A percentile compares a stretch with the other conserved stretches of the same genome.
Conservation (phyloP, 2,888 invertebrate genomes). For the Tholera decimalis region DNA sequence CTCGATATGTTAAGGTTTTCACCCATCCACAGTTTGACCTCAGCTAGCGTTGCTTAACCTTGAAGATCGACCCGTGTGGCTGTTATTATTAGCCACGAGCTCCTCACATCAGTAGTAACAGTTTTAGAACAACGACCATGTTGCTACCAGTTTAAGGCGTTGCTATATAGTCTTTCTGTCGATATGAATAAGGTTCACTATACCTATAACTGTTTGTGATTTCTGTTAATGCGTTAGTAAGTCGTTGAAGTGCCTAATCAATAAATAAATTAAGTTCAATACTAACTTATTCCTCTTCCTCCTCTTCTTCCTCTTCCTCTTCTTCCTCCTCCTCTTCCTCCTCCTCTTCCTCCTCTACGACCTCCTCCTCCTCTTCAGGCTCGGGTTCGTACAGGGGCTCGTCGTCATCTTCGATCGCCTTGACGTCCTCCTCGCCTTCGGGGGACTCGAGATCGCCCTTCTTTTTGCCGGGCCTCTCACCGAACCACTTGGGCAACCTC, state of each 20-base stretch:
- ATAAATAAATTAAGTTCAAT: slow-evolving; percentile 41
- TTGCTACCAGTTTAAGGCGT: not conserved
- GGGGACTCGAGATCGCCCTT: slow-evolving; percentile 97
- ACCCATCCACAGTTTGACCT: too few relatives aligned
- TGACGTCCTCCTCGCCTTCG: slow-evolving; percentile 97
- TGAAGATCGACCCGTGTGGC: too few relatives aligned
- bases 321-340: slow-evolving; percentile 94
- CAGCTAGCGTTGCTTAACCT: too few relatives aligned
- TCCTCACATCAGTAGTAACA: not conserved
- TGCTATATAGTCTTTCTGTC: too few relatives aligned
- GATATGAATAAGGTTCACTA: too few relatives aligned
- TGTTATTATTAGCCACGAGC: too few relatives aligned
- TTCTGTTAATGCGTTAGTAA: too few relatives aligned
- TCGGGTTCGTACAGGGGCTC: slow-evolving; percentile 93
- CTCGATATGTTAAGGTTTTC: too few relatives aligned
- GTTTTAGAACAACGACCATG: not conserved
- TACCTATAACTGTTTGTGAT: too few relatives aligned
- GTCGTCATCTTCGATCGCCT: slow-evolving; percentile 94
- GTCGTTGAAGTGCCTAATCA: too few relatives aligned
- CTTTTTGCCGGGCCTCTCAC: slow-evolving; percentile 98
- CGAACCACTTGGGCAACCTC: slow-evolving; percentile 98
- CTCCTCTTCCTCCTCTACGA: slow-evolving; percentile 95
- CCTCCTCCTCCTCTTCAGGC: slow-evolving; percentile 94
- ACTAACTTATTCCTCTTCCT: slow-evolving; percentile 92
- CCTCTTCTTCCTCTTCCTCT: slow-evolving; percentile 76